Evolutionary conservation across 2,113 vertebrate species (phyloP).

Genomic region (Passer domesticus): DNA sequence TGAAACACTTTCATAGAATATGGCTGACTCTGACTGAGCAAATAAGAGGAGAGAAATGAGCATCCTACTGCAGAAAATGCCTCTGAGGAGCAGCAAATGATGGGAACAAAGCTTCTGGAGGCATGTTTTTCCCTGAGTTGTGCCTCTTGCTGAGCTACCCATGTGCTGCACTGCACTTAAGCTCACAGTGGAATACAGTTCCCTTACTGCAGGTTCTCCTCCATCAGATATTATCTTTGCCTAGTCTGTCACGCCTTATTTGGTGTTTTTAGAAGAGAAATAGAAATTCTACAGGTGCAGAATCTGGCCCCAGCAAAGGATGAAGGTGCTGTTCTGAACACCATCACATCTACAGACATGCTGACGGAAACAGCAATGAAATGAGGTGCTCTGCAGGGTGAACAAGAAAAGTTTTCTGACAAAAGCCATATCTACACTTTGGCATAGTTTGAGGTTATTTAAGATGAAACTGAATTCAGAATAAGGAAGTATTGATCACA

Average conservation of each 20-base stretch:
- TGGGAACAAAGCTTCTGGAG: background rate
- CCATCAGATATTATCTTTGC: background rate
- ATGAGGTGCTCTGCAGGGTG: background rate
- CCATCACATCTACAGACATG: fast-evolving
- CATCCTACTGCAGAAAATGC: background rate
- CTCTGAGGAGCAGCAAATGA: background rate
- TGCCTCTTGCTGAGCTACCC: background rate
- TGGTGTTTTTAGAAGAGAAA: background rate
- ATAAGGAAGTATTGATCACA: background rate
- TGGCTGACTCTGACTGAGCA: background rate
- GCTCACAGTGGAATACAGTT: background rate
- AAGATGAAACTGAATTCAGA: background rate
- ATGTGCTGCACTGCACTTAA: background rate
- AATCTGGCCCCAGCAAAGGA: background rate
- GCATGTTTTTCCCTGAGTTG: background rate
- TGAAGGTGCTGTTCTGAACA: background rate
- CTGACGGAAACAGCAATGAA: background rate
- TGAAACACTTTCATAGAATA: background rate
- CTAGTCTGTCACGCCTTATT: background rate
- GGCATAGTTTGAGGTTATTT: background rate
- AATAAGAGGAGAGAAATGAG: background rate
- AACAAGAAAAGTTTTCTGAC: background rate
- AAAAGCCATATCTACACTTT: background rate
- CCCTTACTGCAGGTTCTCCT: background rate
- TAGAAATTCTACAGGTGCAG: background rate